Percentiles rank a stretch among this genome's conserved stretches.
phyloP scores from a whole-genome alignment of 2,888 invertebrate genomes.

The Spicauda simplicius region DNA sequence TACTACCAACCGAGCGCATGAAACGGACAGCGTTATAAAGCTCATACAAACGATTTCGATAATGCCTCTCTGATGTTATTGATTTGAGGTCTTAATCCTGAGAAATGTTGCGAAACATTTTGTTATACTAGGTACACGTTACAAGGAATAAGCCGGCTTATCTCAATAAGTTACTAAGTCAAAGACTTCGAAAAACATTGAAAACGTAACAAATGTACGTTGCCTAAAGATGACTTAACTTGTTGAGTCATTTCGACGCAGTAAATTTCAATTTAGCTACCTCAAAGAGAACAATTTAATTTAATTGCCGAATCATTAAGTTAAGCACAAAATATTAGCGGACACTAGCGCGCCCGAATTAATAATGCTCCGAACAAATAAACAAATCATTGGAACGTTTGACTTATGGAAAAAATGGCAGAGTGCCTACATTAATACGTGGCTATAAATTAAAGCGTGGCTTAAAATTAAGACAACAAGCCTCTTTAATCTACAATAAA shows the following conservation, averaged over 20 bases:
- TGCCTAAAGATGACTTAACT: constrained; percentile 20
- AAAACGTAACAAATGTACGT: neutral
- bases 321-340: constrained; percentile 82
- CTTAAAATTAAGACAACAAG: constrained; percentile 86
- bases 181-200: constrained; percentile 40
- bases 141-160: neutral
- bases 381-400: constrained; percentile 78
- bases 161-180: neutral
- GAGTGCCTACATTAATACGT: constrained; percentile 78
- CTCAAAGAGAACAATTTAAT: constrained; percentile 81
- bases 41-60: constrained; percentile 38
- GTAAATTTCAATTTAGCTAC: constrained; percentile 82
- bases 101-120: constrained; percentile 27
- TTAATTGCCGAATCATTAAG: constrained; percentile 85
- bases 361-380: constrained; percentile 70
- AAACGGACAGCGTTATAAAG: constrained; percentile 39
- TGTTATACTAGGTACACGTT: constrained; percentile 11
- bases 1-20: constrained; percentile 36
- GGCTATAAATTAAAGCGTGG: constrained; percentile 81
- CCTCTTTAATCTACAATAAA: constrained; percentile 86
- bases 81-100: constrained; percentile 36
- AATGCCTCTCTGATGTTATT: constrained; percentile 33
- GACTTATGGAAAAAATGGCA: constrained; percentile 75
- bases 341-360: constrained; percentile 74
- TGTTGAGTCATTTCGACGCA: constrained; percentile 55